phyloP scores from a whole-genome alignment of 2,888 invertebrate genomes.

The Chrysina gloriosa region DNA sequence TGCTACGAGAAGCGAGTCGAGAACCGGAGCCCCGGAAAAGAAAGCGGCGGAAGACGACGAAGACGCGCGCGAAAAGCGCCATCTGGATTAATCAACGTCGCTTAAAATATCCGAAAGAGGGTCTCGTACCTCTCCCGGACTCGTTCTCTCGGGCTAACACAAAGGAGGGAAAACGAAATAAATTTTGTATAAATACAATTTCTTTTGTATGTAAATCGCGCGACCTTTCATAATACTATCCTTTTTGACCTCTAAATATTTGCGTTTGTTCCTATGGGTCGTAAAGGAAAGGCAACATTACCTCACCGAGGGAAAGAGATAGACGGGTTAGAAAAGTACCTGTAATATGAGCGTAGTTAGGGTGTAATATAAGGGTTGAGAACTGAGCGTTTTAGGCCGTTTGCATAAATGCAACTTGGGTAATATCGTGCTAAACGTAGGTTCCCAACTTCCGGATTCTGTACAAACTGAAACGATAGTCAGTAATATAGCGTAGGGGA shows the following conservation, averaged over 20 bases:
- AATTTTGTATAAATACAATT: conserved; percentile 22
- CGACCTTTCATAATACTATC: neutral
- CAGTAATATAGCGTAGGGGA: neutral
- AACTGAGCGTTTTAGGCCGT: neutral
- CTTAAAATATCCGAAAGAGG: conserved; percentile 10
- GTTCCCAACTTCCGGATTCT: neutral
- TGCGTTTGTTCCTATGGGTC: no score
- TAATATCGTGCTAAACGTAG: neutral
- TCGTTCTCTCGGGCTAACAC: neutral
- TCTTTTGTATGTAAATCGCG: conserved; percentile 8
- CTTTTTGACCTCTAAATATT: neutral
- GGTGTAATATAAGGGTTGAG: neutral
- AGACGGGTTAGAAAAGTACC: neutral
- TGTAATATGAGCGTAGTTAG: no score
- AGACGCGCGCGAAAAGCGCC: conserved; percentile 39
- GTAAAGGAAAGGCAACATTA: no score
- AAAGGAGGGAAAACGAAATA: conserved; percentile 15
- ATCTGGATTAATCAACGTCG: conserved; percentile 53
- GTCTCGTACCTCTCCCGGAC: no score
- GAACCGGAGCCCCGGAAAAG: neutral
- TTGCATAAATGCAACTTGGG: neutral
- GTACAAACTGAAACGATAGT: no score
- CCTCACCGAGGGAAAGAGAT: no score
- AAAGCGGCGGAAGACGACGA: neutral
- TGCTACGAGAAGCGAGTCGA: conserved; percentile 37